These are phyloP conservation scores for Kryptolebias ocellatus DNA, from an alignment of 2,797 vertebrate species.

Conservation along the genomic window DNA sequence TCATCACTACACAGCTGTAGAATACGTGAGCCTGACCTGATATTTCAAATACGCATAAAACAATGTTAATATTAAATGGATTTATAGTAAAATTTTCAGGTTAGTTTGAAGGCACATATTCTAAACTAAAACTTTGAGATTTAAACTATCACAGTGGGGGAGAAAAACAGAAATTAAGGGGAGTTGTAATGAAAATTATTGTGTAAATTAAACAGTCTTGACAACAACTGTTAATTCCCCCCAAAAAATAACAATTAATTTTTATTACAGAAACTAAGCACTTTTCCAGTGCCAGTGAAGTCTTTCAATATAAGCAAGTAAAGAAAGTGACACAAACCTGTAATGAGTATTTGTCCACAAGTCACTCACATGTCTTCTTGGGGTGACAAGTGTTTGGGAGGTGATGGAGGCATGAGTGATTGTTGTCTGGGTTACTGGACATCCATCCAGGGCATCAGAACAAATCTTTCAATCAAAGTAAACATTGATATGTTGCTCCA, in stretches of 20 bases:
- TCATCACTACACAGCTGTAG: too few relatives aligned
- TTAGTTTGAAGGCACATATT: background rate
- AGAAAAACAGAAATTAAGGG: too few relatives aligned
- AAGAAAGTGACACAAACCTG: constrained; percentile 7
- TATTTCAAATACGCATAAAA: background rate
- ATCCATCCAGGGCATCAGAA: background rate
- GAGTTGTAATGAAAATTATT: too few relatives aligned
- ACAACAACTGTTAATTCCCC: too few relatives aligned
- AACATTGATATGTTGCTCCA: background rate
- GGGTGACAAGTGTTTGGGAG: constrained; percentile 9
- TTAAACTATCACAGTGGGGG: background rate
- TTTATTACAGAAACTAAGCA: background rate
- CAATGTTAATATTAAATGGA: background rate
- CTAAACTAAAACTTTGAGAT: background rate
- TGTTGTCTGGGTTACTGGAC: constrained; percentile 4
- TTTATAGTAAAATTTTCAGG: background rate
- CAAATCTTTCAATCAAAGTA: background rate
- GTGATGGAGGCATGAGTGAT: constrained; percentile 9
- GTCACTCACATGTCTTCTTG: constrained; percentile 6
- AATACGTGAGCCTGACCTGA: too few relatives aligned
- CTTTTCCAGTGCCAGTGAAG: background rate
- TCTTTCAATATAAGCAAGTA: constrained; percentile 5
- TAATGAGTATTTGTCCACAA: constrained; percentile 6
- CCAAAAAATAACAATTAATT: too few relatives aligned
- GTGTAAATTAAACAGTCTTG: too few relatives aligned